Base-by-base conservation (phyloP, 1,140 invertebrate species). In the Aporrectodea caliginosa region DNA sequence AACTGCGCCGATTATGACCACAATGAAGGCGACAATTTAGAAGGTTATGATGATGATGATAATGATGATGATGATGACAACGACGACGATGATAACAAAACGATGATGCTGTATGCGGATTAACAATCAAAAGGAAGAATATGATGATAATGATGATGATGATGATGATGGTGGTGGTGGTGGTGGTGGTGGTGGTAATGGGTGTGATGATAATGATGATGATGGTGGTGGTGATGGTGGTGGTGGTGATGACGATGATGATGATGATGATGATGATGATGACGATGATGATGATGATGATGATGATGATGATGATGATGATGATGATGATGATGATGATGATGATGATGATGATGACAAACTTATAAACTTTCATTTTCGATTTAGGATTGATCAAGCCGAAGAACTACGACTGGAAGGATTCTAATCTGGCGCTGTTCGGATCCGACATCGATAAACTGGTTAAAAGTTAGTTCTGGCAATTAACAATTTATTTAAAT, bases 401-500 rank as follows among this genome's bases (percentile, higher is more conserved):
- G 30, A 84, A 85, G 81, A 85, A 85, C 35, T 85, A 85, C 82
- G 85, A 86, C 81, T 85, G 84, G 84, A 85, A 85, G 81, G 85
- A 86, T 79, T 83, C 83, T 31, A 86, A 86, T 80, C 74, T 86
- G 77, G 83, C 84, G 16, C 77, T 85, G 31, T 85, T 86, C 82
- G 85, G 85, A 0, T 82, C 82, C 12, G 83, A 86, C 69, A 81
- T 78, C 0, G 85, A 87, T 31, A 81, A 75, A 80, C 43, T 83
- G 32, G 83, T 86, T 0, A 87, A 87, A 83, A 87, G 43, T 58
- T 82, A 82, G 85, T 58, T 6, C n/a, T n/a, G n/a, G n/a, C n/a
- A n/a, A n/a, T n/a, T n/a, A n/a, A n/a, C n/a, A n/a, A n/a, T n/a
- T n/a, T n/a, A n/a, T n/a, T n/a, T n/a, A n/a, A n/a, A n/a, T n/a